Evolutionary conservation across 2,113 vertebrate genomes (phyloP), one percentile per base, ranked within the genome.

Genomic region (Lamprologus callipterus): DNA sequence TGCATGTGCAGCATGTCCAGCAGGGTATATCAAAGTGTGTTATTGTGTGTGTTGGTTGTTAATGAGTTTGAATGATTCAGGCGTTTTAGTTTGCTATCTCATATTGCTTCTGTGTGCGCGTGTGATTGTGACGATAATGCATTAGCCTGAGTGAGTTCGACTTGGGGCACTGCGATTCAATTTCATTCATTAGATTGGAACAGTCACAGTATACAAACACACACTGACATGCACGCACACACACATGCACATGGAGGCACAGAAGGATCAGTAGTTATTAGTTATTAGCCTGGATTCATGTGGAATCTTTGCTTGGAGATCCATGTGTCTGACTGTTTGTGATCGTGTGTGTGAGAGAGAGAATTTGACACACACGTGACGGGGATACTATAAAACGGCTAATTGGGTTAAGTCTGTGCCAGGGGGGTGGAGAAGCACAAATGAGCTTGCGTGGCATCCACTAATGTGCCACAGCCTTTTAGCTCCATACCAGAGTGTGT

Each of bases 341-440:
- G 7, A 42, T 19, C 45, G 3, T 42, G 16, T 47, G 9, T 47
- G 21, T 5, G 40, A 1, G 23, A 28, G 81, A 26, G 17, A 1
- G 68, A 73, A 75, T 28, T 26, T 28, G 23, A 45, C 19, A 80
- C 63, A 83, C 37, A 35, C 45, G 75, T 82, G 86, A 89, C 26
- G 19, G 79, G 91, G 85, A 89, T 84, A 63, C 85, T 83, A 86
- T 88, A 54, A 90, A 91, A 87, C 9, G 21, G 79, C 88, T 95
- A 95, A 95, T 96, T 93, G 89, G 93, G 94, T 94, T 94, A 95
- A 93, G 83, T 83, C 82, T 86, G 89, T 80, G 88, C 90, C 86
- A 17, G 85, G 87, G 90, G 81, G 83, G 28, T 79, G 55, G 78
- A 81, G 65, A 42, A 63, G 87, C 81, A 79, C 90, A 93, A 93